Evolutionary conservation across 2,797 vertebrate genomes (phyloP), one percentile per base, ranked within the genome.

Genomic region (Poecile montanus): DNA sequence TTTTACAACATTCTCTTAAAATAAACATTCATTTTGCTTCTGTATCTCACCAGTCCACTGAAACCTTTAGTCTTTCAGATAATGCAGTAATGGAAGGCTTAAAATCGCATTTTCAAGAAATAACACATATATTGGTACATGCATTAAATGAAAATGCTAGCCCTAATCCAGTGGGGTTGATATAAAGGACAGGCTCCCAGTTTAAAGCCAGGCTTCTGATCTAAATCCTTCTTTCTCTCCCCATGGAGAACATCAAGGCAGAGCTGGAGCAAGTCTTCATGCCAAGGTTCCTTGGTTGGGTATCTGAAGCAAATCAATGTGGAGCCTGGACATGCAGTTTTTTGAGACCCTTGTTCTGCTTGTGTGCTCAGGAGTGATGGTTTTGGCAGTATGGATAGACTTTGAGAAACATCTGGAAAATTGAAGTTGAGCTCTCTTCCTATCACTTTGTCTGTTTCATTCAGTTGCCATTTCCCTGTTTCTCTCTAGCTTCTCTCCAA

Each of bases 251-350:
- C 30, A 14, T 44, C 30, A 76, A 85, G n/a, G 23, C 38, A 65
- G 50, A 85, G 32, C 20, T 78, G 47, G 12, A 76, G 32, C 25
- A 62, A 72, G 53, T 26, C 51, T 89, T 85, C 44, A 27, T 2
- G 3, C 19, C 5, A 6, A 30, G 18, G 6, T 57, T 67, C 50
- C 26, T 75, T 4, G 0, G 5, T 13, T 6, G 1, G 4, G 2
- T 73, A 2, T 44, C 17, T 72, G 48, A 42, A 65, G n/a, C 2
- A 3, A 85, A 70, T 65, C 5, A 10, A 4, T 2, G 0, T 7
- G 9, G 27, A 61, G 18, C 29, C 42, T 57, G n/a, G 23, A 19
- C 8, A 17, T 0, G 25, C 19, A 26, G 29, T 10, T 74, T 74
- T 88, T 73, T 3, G 7, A 38, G 29, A 73, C 21, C 13, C 19